Percentiles rank a stretch among this genome's conserved stretches.
These are phyloP conservation scores for Equus przewalskii DNA, from an alignment of 2,113 vertebrate species.

Conservation along the genomic window DNA sequence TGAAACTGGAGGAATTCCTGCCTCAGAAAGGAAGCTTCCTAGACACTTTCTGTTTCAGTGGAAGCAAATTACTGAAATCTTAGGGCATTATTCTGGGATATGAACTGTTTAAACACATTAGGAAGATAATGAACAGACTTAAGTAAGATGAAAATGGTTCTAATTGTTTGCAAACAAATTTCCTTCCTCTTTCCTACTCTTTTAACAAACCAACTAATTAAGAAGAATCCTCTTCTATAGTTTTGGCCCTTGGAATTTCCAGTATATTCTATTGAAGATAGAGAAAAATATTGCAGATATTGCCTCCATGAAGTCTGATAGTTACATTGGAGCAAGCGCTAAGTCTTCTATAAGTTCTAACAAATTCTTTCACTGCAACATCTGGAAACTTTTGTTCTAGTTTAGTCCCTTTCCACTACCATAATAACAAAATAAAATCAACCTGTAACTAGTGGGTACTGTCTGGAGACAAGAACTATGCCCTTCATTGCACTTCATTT, in stretches of 20 bases:
- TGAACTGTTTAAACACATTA: background rate
- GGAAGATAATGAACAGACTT: background rate
- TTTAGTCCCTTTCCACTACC: background rate
- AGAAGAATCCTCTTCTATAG: background rate
- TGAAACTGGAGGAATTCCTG: background rate
- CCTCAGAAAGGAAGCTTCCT: background rate
- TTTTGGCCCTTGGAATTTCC: background rate
- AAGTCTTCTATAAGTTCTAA: slow-evolving; percentile 3
- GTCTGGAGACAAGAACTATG: slow-evolving; percentile 22
- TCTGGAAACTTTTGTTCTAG: background rate
- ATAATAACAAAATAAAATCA: background rate
- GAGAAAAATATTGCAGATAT: background rate
- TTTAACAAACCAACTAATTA: background rate
- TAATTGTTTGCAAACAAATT: slow-evolving; percentile 11
- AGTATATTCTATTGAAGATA: background rate
- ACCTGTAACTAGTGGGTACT: background rate
- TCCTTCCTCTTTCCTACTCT: background rate
- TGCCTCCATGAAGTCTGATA: background rate
- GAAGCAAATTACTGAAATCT: background rate
- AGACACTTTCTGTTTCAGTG: background rate
- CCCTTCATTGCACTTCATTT: background rate
- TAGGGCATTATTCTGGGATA: background rate
- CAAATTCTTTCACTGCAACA: background rate
- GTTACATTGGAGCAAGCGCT: background rate
- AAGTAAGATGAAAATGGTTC: background rate